Percentiles rank a stretch among this genome's conserved stretches.
phyloP scores from a whole-genome alignment of 2,113 vertebrate species.

The Scolopax mira region DNA sequence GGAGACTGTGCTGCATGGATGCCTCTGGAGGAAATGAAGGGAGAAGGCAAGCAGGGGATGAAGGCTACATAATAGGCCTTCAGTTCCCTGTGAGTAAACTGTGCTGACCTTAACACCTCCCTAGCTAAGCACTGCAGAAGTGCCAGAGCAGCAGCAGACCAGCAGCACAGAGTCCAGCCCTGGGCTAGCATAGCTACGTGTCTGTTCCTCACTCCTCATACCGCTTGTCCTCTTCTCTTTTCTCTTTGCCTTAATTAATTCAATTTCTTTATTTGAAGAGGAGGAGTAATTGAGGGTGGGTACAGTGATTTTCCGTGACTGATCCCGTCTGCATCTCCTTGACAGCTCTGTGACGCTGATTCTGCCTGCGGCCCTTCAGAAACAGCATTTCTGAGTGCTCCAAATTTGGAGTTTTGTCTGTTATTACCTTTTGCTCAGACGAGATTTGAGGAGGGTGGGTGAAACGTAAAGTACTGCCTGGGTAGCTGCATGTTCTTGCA shows the following conservation, averaged over 20 bases:
- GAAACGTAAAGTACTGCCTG: neutral
- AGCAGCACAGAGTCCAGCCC: neutral
- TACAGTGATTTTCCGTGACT: neutral
- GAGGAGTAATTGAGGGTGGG: neutral
- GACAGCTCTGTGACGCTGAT: neutral
- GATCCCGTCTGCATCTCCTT: neutral
- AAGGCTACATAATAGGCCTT: neutral
- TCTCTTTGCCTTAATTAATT: neutral
- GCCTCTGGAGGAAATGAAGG: neutral
- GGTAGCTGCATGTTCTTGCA: neutral
- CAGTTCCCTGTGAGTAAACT: neutral
- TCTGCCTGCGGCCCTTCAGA: neutral
- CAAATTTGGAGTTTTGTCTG: neutral
- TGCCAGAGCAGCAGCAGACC: neutral
- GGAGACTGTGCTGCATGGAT: neutral
- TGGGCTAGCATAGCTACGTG: neutral
- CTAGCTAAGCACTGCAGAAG: neutral
- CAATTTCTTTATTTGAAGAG: neutral
- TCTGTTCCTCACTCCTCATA: neutral
- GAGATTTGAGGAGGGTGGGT: neutral
- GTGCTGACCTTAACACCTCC: neutral
- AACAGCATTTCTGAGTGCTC: neutral
- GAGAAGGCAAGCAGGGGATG: neutral
- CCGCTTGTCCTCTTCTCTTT: neutral
- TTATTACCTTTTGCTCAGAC: neutral